Conservation (phyloP, 2,888 invertebrate genomes). For the Xiphydria camelus region DNA sequence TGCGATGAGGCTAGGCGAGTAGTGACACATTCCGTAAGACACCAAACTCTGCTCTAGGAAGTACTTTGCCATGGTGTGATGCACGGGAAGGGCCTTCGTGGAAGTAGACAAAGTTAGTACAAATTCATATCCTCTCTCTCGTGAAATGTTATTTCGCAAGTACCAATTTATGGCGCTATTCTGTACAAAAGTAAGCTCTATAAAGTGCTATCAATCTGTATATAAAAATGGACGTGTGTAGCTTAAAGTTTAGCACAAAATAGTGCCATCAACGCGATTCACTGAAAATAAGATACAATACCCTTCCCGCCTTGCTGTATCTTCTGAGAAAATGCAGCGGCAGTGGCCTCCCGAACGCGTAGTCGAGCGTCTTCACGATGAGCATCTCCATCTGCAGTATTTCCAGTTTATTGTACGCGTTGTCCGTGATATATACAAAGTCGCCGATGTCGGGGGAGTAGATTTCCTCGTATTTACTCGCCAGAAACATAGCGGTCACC, state of each 20-base stretch:
- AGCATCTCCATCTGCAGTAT: slow-evolving; percentile 81
- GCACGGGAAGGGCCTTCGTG: slow-evolving; percentile 66
- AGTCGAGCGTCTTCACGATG: slow-evolving; percentile 77
- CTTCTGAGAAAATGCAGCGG: slow-evolving; percentile 89
- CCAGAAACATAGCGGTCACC: slow-evolving; percentile 85
- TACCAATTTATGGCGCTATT: too few relatives aligned
- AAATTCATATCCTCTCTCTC: background rate
- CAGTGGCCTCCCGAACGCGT: slow-evolving; percentile 82
- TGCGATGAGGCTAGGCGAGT: slow-evolving; percentile 82
- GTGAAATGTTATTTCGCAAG: too few relatives aligned
- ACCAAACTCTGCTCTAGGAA: slow-evolving; percentile 83
- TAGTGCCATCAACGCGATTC: background rate
- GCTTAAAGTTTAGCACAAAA: background rate
- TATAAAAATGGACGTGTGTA: too few relatives aligned
- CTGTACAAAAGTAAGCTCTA: too few relatives aligned
- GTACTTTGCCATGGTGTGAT: slow-evolving; percentile 87
- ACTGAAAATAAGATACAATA: slow-evolving; percentile 23
- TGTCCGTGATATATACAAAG: slow-evolving; percentile 89
- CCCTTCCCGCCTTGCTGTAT: slow-evolving; percentile 64
- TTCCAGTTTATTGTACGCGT: slow-evolving; percentile 78
- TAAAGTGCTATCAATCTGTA: too few relatives aligned
- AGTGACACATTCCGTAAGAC: slow-evolving; percentile 78
- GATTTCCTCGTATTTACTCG: slow-evolving; percentile 94
- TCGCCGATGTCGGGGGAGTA: slow-evolving; percentile 85
- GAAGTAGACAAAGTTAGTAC: background rate